Conservation (phyloP, 2,888 invertebrate genomes). For the Hydriomena furcata region DNA sequence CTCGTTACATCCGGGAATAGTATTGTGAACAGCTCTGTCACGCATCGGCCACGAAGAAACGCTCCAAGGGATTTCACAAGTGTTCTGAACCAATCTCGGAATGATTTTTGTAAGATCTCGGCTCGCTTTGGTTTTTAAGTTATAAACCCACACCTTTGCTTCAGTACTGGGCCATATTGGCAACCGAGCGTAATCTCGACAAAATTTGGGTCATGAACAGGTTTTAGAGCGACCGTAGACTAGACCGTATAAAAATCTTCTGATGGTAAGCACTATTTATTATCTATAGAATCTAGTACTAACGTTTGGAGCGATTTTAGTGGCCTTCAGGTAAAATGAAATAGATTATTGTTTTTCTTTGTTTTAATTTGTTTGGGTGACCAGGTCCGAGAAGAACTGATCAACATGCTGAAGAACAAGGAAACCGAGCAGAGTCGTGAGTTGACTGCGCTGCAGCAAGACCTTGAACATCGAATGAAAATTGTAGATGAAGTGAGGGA, state of each 20-base stretch:
- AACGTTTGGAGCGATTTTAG: slow-evolving; percentile 3
- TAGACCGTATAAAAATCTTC: too few relatives aligned
- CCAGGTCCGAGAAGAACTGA: slow-evolving; percentile 84
- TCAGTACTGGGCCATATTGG: too few relatives aligned
- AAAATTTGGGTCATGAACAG: too few relatives aligned
- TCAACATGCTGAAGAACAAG: slow-evolving; percentile 83
- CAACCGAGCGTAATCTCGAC: too few relatives aligned
- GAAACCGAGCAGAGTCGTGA: slow-evolving; percentile 80
- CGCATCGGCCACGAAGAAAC: background rate
- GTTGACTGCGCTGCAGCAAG: slow-evolving; percentile 65
- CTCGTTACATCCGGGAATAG: slow-evolving; percentile 20
- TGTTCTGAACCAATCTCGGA: too few relatives aligned
- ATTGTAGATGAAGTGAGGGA: slow-evolving; percentile 75
- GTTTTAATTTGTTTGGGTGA: slow-evolving; percentile 25
- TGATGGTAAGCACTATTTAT: too few relatives aligned
- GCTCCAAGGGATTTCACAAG: slow-evolving; percentile 2
- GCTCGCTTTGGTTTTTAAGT: too few relatives aligned
- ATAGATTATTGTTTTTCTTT: slow-evolving; percentile 18
- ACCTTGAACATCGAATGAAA: slow-evolving; percentile 75
- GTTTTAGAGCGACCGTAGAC: too few relatives aligned
- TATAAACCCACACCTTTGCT: too few relatives aligned
- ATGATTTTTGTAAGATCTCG: too few relatives aligned
- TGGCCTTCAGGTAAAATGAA: background rate
- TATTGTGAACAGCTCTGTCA: background rate
- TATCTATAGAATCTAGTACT: too few relatives aligned